phyloP scores from a whole-genome alignment of 1,140 invertebrate species.

The Nebria ingens region DNA sequence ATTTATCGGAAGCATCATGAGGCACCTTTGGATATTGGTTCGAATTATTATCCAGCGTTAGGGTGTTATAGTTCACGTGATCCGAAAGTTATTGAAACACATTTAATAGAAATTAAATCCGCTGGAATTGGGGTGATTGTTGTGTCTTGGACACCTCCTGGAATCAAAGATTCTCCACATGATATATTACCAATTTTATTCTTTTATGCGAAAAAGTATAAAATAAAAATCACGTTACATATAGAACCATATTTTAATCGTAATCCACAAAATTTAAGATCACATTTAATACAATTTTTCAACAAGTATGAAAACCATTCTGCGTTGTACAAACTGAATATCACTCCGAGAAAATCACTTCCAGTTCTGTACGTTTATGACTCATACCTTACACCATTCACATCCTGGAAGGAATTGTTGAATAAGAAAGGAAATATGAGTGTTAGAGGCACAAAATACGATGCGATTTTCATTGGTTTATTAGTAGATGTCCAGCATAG shows the following conservation, averaged over 20 bases:
- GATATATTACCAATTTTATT: conserved; percentile 34
- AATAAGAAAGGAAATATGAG: conserved; percentile 39
- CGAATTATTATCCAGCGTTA: conserved; percentile 38
- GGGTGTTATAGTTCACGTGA: conserved; percentile 41
- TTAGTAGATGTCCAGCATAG: conserved; percentile 36
- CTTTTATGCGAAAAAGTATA: conserved; percentile 34
- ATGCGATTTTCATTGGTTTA: conserved; percentile 47
- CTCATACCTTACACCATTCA: conserved; percentile 42
- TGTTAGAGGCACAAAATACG: conserved; percentile 39
- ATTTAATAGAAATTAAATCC: conserved; percentile 37
- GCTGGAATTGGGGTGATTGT: conserved; percentile 37
- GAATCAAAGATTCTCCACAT: conserved; percentile 33
- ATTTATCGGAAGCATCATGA: conserved; percentile 35
- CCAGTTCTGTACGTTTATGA: conserved; percentile 50
- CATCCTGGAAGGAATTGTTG: conserved; percentile 39
- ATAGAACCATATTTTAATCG: conserved; percentile 37
- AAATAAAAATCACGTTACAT: conserved; percentile 38
- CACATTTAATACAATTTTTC: conserved; percentile 32
- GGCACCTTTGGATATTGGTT: conserved; percentile 37
- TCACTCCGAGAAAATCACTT: conserved; percentile 25
- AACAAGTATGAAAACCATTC: conserved; percentile 33
- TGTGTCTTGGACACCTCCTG: conserved; percentile 38
- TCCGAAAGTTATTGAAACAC: conserved; percentile 28
- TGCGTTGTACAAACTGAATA: conserved; percentile 38
- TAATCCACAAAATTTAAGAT: conserved; percentile 36